Conservation (phyloP, 2,888 invertebrate genomes). For the Noctua janthe region DNA sequence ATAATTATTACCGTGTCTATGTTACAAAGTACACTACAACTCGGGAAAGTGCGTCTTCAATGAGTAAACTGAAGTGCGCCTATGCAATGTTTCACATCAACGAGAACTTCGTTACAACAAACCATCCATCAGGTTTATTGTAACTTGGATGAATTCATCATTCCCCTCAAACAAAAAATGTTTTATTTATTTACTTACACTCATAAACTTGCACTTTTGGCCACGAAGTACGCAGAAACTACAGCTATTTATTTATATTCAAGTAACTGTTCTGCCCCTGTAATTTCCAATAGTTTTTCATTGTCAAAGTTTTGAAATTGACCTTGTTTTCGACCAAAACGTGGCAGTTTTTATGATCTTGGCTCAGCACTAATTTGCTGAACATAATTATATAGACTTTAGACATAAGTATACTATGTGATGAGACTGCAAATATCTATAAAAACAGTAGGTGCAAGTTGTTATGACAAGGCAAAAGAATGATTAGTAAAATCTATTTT, state of each 20-base stretch:
- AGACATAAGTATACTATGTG: background rate
- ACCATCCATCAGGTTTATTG: too few species aligned
- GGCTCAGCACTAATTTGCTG: background rate
- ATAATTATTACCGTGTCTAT: background rate
- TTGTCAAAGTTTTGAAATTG: background rate
- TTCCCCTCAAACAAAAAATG: background rate
- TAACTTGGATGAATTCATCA: background rate
- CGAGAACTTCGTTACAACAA: background rate
- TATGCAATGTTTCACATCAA: background rate
- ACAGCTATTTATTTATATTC: background rate
- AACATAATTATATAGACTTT: conserved; percentile 5
- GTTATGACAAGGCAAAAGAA: conserved; percentile 1
- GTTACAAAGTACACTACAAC: conserved; percentile 7
- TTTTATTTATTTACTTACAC: background rate
- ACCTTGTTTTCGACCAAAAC: background rate
- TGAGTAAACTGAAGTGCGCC: background rate
- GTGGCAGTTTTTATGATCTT: background rate
- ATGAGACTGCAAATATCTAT: background rate
- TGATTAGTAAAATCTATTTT: conserved; percentile 11
- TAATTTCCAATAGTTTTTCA: background rate
- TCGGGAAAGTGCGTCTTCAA: background rate
- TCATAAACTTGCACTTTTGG: background rate
- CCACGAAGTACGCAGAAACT: background rate
- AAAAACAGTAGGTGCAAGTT: background rate
- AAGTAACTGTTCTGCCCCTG: background rate